Percentiles rank a stretch among this genome's conserved stretches.
phyloP scores from a whole-genome alignment of 2,797 vertebrate genomes.

The Kryptopterus vitreolus region DNA sequence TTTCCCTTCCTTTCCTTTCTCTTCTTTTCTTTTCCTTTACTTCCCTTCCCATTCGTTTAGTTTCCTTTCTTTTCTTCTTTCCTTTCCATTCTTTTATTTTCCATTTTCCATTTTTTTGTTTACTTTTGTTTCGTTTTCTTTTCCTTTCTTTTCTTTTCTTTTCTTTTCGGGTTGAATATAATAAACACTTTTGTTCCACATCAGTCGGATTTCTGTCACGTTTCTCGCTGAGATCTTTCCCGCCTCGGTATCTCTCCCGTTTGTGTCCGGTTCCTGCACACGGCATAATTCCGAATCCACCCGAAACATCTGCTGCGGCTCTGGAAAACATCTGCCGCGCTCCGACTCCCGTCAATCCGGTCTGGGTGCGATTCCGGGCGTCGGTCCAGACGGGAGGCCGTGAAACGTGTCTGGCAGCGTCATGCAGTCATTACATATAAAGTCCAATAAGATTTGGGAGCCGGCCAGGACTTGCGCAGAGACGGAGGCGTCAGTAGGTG shows the following conservation, averaged over 20 bases:
- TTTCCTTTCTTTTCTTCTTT: background rate
- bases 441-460: slow-evolving; percentile 56
- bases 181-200: background rate
- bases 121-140: background rate
- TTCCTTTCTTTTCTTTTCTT: background rate
- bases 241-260: slow-evolving; percentile 27
- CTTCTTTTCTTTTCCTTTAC: no score
- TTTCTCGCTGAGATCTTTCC: slow-evolving; percentile 52
- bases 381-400: slow-evolving; percentile 35
- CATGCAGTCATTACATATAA: slow-evolving; percentile 54
- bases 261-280: slow-evolving; percentile 39
- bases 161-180: background rate
- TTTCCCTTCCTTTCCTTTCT: background rate
- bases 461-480: slow-evolving; percentile 47
- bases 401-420: slow-evolving; percentile 51
- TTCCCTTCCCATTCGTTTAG: no score
- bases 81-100: no score
- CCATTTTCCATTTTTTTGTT: no score
- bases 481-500: slow-evolving; percentile 29
- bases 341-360: slow-evolving; percentile 64
- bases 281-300: slow-evolving; percentile 58
- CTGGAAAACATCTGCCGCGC: slow-evolving; percentile 67
- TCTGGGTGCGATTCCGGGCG: slow-evolving; percentile 48
- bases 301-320: slow-evolving; percentile 64
- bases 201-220: slow-evolving; percentile 11